Evolutionary conservation across 2,888 invertebrate genomes (phyloP).

Genomic region (Pecten maximus): DNA sequence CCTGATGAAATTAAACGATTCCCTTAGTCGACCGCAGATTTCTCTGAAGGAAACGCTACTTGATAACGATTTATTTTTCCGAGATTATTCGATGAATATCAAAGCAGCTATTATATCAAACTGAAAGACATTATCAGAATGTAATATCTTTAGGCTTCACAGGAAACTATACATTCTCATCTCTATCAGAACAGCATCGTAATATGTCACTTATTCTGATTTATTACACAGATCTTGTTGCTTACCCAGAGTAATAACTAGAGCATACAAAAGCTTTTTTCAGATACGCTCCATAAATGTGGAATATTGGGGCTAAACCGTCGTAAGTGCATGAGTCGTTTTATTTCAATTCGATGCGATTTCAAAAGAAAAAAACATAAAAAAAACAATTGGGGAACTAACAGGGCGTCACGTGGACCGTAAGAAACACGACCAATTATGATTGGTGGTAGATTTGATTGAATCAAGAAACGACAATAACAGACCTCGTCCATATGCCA

Average conservation of each 20-base stretch:
- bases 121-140: neutral
- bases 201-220: neutral
- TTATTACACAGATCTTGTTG: neutral
- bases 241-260: neutral
- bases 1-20: neutral
- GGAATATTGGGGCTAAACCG: neutral
- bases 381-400: neutral
- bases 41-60: neutral
- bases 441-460: neutral
- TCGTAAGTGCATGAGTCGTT: neutral
- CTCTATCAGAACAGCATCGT: neutral
- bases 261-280: neutral
- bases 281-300: neutral
- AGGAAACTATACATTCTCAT: neutral
- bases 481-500: neutral
- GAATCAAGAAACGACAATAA: neutral
- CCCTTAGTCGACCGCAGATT: neutral
- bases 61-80: neutral
- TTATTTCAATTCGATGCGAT: slow-evolving; percentile 8
- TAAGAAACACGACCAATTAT: slow-evolving; percentile 25
- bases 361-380: neutral
- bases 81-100: neutral
- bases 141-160: neutral
- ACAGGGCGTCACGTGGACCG: neutral
- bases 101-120: neutral